Evolutionary conservation across 2,113 vertebrate species (phyloP).

Genomic region (Solea senegalensis): DNA sequence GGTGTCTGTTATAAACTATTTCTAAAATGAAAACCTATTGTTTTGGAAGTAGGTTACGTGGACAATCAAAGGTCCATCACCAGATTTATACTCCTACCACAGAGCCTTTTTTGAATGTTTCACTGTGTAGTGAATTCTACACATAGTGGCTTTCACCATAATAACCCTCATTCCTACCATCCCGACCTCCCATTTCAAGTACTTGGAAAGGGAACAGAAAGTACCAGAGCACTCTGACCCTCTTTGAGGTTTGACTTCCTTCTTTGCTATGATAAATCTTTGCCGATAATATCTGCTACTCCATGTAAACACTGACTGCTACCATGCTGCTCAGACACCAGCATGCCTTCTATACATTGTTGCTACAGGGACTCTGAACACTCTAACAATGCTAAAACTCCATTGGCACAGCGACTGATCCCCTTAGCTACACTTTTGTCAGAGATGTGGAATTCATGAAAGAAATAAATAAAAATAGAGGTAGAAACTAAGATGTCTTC

Average conservation of each 20-base stretch:
- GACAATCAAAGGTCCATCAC: not conserved
- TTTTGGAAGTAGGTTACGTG: not conserved
- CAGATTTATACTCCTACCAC: no score
- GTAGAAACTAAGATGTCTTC: conserved; percentile 84
- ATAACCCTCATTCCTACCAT: conserved; percentile 36
- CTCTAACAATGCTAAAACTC: not conserved
- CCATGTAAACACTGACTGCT: conserved; percentile 70
- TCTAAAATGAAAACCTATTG: not conserved
- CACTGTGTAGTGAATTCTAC: not conserved
- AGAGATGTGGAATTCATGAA: not conserved
- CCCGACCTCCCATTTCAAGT: conserved; percentile 60
- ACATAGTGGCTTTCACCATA: conserved; percentile 42
- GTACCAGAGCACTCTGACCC: not conserved
- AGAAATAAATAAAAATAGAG: conserved; percentile 63
- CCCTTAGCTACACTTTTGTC: conserved; percentile 42
- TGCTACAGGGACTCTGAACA: conserved; percentile 42
- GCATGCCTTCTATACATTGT: conserved; percentile 33
- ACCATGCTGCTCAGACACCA: conserved; percentile 45
- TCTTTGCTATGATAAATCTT: not conserved
- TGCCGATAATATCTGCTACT: conserved; percentile 56
- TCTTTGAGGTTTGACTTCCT: not conserved
- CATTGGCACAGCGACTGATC: not conserved
- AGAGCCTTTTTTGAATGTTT: not conserved
- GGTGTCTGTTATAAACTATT: no score
- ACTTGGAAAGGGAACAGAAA: conserved; percentile 48